Evolutionary conservation across 2,113 vertebrate genomes (phyloP), one percentile per base, ranked within the genome.

Genomic region (Petrocephalus zakoni): DNA sequence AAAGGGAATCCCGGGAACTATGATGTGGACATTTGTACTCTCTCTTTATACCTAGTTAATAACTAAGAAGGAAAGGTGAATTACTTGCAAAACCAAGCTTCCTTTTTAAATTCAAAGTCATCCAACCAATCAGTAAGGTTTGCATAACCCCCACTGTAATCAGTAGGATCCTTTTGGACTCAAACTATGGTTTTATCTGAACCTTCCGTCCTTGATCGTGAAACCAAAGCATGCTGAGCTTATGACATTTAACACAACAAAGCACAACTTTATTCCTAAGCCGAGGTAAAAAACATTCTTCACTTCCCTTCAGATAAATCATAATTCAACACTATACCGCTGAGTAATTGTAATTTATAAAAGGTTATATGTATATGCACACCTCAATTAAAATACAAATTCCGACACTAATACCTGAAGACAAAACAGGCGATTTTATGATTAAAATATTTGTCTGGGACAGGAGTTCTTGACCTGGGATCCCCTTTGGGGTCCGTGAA

Each of bases 1-100:
- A 99, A 99, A 98, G 96, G 96, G 97, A 99, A 98, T 98, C 95
- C 94, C 95, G 87, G 94, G 92, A 93, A 94, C 96, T 96, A 90
- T 96, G 96, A 97, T 97, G 96, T 89, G 90, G 93, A 92, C 93
- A 95, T 97, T 97, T 96, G 96, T 96, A 94, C 95, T 96, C 93
- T 95, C 95, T 94, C 95, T 97, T 97, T 98, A 96, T 97, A 96
- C 95, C 95, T 94, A 86, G 93, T 93, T 94, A 87, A 93, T 93
- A 94, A 93, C 96, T 95, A 94, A 95, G 96, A 97, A 97, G 94
- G 96, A 96, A 95, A 64, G 21, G 87, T 89, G 89, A 87, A 92
- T 91, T 91, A 49, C 25, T 90, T 55, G 34, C 46, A 89, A 90
- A 87, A 78, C 90, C 88, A 88, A 58, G 86, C 34, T 78, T 64